Percentiles rank a stretch among this genome's conserved stretches.
These are phyloP conservation scores for Lepidotrigona ventralis DNA, from an alignment of 1,140 invertebrate species.

Conservation along the genomic window DNA sequence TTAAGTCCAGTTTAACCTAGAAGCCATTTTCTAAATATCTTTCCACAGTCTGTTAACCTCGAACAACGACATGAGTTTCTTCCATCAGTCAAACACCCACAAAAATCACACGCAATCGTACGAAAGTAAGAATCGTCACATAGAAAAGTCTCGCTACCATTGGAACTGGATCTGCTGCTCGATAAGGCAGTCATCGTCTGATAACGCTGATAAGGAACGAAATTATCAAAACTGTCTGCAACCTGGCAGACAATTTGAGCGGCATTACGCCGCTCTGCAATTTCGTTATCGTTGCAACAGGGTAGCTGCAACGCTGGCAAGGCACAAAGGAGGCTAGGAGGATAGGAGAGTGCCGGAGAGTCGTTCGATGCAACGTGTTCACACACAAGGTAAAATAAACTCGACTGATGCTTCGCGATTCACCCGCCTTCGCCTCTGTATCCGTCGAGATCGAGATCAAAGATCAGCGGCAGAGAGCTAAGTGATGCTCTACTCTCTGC, in stretches of 20 bases:
- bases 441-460: conserved; percentile 39
- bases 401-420: conserved; percentile 23
- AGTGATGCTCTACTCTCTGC: conserved; percentile 10
- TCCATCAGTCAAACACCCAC: too few species aligned
- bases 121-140: not conserved
- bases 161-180: conserved; percentile 5
- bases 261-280: conserved; percentile 28
- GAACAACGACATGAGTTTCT: too few species aligned
- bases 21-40: not conserved
- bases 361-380: not conserved
- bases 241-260: conserved; percentile 40
- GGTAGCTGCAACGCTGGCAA: conserved; percentile 25
- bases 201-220: conserved; percentile 27
- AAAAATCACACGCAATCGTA: not conserved
- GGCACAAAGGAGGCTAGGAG: conserved; percentile 31
- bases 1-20: too few species aligned
- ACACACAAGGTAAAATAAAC: conserved; percentile 48
- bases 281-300: conserved; percentile 44
- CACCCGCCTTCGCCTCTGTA: conserved; percentile 1
- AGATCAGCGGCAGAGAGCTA: conserved; percentile 16
- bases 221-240: conserved; percentile 33
- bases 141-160: not conserved
- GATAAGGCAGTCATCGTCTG: conserved; percentile 8
- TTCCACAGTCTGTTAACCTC: too few species aligned
- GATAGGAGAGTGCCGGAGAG: too few species aligned